These are phyloP conservation scores for Drosophila setosimentum DNA, from an alignment of 2,888 invertebrate species.

Conservation along the genomic window DNA sequence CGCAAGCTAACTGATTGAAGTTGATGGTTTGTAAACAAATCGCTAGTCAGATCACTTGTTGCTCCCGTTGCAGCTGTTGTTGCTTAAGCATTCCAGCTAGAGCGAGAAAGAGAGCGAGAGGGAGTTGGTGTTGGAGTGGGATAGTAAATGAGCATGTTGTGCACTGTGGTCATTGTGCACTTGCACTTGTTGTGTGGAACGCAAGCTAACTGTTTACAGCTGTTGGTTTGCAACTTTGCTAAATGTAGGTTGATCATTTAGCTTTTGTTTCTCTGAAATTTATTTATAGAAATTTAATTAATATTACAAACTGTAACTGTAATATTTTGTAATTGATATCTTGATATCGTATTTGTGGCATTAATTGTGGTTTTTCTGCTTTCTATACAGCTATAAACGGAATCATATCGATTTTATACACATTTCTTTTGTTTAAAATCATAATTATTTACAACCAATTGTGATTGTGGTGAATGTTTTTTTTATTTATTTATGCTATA, in stretches of 20 bases:
- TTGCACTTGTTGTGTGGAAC: slow-evolving; percentile 58
- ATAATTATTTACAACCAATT: neutral
- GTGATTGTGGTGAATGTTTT: neutral
- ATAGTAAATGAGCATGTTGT: slow-evolving; percentile 17
- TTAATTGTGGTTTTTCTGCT: neutral
- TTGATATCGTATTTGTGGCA: neutral
- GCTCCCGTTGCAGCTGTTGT: neutral
- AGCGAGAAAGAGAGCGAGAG: neutral
- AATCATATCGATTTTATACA: neutral
- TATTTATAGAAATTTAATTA: neutral
- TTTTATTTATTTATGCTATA: neutral
- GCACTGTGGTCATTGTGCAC: slow-evolving; percentile 51
- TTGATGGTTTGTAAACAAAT: neutral
- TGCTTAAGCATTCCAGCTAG: neutral
- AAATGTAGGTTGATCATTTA: neutral
- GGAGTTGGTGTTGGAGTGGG: neutral
- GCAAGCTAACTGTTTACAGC: slow-evolving; percentile 32
- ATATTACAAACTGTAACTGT: neutral
- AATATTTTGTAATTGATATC: neutral
- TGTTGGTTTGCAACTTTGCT: slow-evolving; percentile 43
- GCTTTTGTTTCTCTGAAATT: neutral
- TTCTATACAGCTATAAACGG: neutral
- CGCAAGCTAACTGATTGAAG: neutral
- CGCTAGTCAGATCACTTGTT: neutral
- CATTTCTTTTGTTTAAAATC: neutral